Evolutionary conservation across 2,888 invertebrate genomes (phyloP), one percentile per base, ranked within the genome.

Genomic region (Ophion slaviceki): DNA sequence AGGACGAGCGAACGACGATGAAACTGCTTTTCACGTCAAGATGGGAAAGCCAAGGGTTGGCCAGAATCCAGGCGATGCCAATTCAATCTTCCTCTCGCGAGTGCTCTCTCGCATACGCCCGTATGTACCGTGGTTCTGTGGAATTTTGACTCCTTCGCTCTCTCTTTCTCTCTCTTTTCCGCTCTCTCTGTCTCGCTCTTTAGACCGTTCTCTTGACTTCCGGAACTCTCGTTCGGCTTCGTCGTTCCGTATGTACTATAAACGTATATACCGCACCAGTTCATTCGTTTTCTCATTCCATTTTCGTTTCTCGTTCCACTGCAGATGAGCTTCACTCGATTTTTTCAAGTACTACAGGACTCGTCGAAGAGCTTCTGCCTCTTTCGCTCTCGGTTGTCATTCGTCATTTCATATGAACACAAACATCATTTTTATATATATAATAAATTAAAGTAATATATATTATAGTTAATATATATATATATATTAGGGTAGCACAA

Each of bases 1-100:
- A 86, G 74, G 78, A 85, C 86, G 72, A 84, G 82, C 61, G 80
- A 80, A 83, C 85, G 87, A 86, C 84, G 83, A 81, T 83, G 84
- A 72, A 83, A 86, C 88, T 87, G 84, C 82, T 88, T 88, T 86
- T 88, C 84, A 86, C 83, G 84, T 86, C 81, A 80, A 87, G 89
- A 88, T 88, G 88, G 88, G 88, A 89, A 87, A 76, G 57, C 62
- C 77, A 66, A 72, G 80, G 81, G 80, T 89, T 92, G 92, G 92
- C 92, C 88, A 88, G 78, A 86, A 87, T 89, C 92, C 92, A 92
- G 90, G 87, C 89, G 89, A 91, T 90, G 89, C 90, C 91, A 91
- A 92, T 92, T 92, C 91, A 91, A 92, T 92, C 91, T 91, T 90
- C 88, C 88, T 89, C 87, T 87, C 88, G 86, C 72, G 81, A 62